Evolutionary conservation across 2,797 vertebrate genomes (phyloP), one percentile per base, ranked within the genome.

Genomic region (Periophthalmus magnuspinnatus): DNA sequence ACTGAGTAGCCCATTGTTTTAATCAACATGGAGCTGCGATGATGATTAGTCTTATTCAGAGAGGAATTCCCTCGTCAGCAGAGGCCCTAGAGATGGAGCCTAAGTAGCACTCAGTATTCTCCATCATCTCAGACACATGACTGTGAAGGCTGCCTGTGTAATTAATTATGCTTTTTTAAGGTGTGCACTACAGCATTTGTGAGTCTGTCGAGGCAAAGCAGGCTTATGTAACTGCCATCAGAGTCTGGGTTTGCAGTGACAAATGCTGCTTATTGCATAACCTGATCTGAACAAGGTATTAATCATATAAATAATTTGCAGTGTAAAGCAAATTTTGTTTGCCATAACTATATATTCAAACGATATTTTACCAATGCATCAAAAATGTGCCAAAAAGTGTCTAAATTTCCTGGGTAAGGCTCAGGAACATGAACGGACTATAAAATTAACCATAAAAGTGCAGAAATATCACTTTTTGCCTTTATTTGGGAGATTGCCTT

Each of bases 11-110:
- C 65, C 81, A 71, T 84, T 84, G 86, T 86, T 89, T 85, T 83
- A 87, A 89, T 89, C 86, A 86, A 89, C 79, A 78, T 70, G 82
- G 78, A 72, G 86, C 72, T 76, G 58, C 58, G 69, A 65, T 1
- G 41, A 72, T 88, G 85, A 90, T 90, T 88, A 88, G 77, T 85
- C 79, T 72, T 68, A 87, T 87, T 88, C 82, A 88, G 70, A 74
- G 72, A 84, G 86, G 86, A 81, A 86, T 88, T 84, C 88, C 85
- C 83, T 68, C 73, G 70, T 76, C 79, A 70, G 78, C 24, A 13
- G 57, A 72, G 73, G 74, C 69, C 74, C 75, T 19, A 60, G 77
- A 83, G 76, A 81, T 22, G 10, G 54, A 10, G 13, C 71, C 64
- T 73, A 75, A 80, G 78, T 8, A 65, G 68, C 67, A 72, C 64